Percentiles rank a stretch among this genome's conserved stretches.
phyloP scores from a whole-genome alignment of 2,888 invertebrate species.

The Tipula lateralis region DNA sequence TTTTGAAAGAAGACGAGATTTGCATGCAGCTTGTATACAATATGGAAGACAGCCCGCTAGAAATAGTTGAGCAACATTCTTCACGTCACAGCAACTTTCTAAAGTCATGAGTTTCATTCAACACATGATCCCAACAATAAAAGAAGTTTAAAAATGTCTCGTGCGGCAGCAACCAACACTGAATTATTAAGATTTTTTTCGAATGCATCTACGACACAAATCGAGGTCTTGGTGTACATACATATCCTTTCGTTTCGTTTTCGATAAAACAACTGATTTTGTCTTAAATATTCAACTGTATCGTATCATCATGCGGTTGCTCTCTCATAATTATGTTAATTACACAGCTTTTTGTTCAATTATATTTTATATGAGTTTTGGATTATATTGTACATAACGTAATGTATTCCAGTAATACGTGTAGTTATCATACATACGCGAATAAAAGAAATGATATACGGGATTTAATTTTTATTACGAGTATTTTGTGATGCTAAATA shows the following conservation, averaged over 20 bases:
- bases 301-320: neutral
- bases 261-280: neutral
- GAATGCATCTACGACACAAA: too few relatives aligned
- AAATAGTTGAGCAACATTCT: too few relatives aligned
- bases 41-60: too few relatives aligned
- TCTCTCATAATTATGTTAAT: constrained; percentile 11
- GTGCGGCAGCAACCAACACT: too few relatives aligned
- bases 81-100: too few relatives aligned
- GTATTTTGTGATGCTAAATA: neutral
- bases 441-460: neutral
- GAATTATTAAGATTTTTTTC: too few relatives aligned
- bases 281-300: neutral
- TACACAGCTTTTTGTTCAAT: neutral
- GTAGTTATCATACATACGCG: neutral
- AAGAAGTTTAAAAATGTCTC: too few relatives aligned
- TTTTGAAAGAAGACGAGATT: too few relatives aligned
- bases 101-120: too few relatives aligned
- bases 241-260: neutral
- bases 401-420: neutral
- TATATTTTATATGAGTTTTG: neutral
- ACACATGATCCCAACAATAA: too few relatives aligned
- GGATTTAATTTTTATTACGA: neutral
- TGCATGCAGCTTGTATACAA: too few relatives aligned
- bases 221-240: too few relatives aligned
- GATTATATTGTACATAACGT: neutral